phyloP scores from a whole-genome alignment of 2,888 invertebrate species.

The Drosophila robusta region DNA sequence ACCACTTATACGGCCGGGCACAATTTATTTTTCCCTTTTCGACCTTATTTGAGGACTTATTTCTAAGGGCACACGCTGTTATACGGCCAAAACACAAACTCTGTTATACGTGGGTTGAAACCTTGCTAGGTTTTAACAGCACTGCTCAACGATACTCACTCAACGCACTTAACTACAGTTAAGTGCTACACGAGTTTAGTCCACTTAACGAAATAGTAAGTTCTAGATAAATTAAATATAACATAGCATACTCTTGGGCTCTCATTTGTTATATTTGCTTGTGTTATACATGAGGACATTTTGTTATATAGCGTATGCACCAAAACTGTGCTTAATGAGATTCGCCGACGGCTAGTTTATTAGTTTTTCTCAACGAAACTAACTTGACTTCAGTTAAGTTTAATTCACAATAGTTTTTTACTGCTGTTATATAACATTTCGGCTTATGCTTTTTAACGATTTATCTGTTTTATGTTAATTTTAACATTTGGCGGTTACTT shows the following conservation, averaged over 20 bases:
- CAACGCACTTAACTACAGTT: neutral
- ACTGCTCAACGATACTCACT: neutral
- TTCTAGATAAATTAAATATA: neutral
- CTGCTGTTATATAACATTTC: neutral
- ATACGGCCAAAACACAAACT: slow-evolving; percentile 3
- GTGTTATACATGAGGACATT: neutral
- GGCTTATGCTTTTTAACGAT: neutral
- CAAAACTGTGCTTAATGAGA: neutral
- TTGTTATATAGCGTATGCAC: neutral
- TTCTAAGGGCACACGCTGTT: slow-evolving; percentile 3
- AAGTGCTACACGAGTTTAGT: slow-evolving; percentile 9
- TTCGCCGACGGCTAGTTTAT: neutral
- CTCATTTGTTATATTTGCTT: neutral
- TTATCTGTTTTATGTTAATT: neutral
- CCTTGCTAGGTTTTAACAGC: slow-evolving; percentile 6
- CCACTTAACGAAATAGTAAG: slow-evolving; percentile 9
- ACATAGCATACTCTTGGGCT: slow-evolving; percentile 1
- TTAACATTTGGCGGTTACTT: neutral
- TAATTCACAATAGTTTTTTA: neutral
- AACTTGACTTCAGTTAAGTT: too few species aligned
- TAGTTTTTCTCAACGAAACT: too few species aligned
- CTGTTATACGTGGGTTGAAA: slow-evolving; percentile 9
- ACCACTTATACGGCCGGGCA: neutral
- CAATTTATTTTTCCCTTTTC: slow-evolving; percentile 12
- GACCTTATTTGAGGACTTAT: slow-evolving; percentile 14